phyloP scores from a whole-genome alignment of 2,113 vertebrate species.

The Colossoma macropomum region DNA sequence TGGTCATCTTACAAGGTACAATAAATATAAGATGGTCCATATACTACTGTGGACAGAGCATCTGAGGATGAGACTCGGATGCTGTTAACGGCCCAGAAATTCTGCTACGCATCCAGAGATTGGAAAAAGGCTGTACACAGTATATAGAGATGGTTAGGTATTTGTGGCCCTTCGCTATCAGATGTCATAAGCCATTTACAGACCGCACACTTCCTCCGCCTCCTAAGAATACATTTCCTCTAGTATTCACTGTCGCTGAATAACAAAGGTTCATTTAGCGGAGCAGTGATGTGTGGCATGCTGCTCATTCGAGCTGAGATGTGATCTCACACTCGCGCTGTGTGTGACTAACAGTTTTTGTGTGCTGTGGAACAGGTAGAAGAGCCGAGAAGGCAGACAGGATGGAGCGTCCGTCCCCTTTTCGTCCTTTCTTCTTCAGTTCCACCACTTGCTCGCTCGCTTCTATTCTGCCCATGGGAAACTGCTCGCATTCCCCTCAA shows the following conservation, averaged over 20 bases:
- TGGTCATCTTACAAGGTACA: no score
- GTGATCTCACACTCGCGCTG: background rate
- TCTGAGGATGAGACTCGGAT: no score
- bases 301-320: background rate
- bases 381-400: background rate
- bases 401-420: background rate
- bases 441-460: background rate
- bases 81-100: no score
- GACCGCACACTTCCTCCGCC: background rate
- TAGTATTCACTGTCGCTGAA: background rate
- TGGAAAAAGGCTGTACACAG: no score
- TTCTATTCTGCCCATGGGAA: conserved; percentile 19
- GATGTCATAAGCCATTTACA: background rate
- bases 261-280: background rate
- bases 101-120: no score
- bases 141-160: background rate
- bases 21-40: no score
- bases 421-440: background rate
- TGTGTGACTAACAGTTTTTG: background rate
- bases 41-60: no score
- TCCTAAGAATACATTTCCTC: background rate
- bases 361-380: background rate
- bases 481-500: conserved; percentile 29
- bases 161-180: background rate
- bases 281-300: background rate